These are phyloP conservation scores for Eupithecia abbreviata DNA, from an alignment of 2,888 invertebrate species.

Conservation along the genomic window DNA sequence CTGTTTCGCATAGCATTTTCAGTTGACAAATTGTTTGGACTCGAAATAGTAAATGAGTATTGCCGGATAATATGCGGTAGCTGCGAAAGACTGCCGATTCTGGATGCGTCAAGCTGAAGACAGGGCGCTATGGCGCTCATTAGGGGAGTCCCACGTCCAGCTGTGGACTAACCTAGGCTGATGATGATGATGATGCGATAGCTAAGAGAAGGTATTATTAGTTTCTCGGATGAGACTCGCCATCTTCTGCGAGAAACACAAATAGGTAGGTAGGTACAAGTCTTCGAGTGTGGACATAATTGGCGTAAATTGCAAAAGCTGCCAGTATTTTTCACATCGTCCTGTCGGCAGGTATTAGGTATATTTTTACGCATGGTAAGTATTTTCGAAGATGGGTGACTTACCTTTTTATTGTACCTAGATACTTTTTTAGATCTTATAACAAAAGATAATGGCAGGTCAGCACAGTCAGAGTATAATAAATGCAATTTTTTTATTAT, in stretches of 20 bases:
- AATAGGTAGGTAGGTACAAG: not conserved
- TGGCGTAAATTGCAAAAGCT: not conserved
- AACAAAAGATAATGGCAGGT: not conserved
- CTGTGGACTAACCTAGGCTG: too few relatives aligned
- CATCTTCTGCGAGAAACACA: not conserved
- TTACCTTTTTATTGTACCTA: not conserved
- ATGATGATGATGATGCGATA: too few relatives aligned
- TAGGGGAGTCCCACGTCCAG: too few relatives aligned
- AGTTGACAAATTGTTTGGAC: conserved; percentile 15
- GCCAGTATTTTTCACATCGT: not conserved
- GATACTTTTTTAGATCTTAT: not conserved
- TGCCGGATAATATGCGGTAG: not conserved
- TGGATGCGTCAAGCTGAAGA: too few relatives aligned
- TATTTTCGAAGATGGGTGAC: not conserved
- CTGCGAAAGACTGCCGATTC: not conserved
- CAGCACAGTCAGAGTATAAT: not conserved
- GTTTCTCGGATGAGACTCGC: not conserved
- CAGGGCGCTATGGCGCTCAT: too few relatives aligned
- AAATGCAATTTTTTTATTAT: not conserved
- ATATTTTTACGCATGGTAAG: not conserved
- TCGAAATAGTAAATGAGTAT: conserved; percentile 13
- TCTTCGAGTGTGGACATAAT: not conserved
- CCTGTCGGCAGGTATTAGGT: not conserved
- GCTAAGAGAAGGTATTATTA: not conserved
- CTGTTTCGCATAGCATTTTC: conserved; percentile 11